phyloP scores from a whole-genome alignment of 2,888 invertebrate species.

The Plebejus argus region DNA sequence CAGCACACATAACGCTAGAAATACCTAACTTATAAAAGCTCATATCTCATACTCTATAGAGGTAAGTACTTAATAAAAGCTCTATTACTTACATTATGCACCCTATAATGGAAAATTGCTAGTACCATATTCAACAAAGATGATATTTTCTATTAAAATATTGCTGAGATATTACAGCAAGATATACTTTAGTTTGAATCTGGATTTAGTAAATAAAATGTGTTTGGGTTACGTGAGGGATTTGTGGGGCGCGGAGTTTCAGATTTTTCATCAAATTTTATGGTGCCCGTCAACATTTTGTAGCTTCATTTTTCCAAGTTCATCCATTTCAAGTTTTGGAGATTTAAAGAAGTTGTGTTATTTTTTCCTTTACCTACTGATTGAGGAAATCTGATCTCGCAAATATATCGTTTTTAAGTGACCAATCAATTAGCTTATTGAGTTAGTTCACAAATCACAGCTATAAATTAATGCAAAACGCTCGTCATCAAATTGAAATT shows the following conservation, averaged over 20 bases:
- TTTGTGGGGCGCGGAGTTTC: neutral
- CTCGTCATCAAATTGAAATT: too few species aligned
- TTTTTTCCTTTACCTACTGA: too few species aligned
- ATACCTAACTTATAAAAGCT: neutral
- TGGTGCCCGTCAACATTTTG: neutral
- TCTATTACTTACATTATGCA: neutral
- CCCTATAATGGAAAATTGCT: neutral
- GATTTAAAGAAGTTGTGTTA: neutral
- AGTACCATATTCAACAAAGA: neutral
- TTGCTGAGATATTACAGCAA: neutral
- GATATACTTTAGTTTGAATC: neutral
- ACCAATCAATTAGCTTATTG: too few species aligned
- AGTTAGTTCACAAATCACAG: too few species aligned
- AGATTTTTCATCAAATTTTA: slow-evolving; percentile 9
- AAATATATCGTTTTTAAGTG: too few species aligned
- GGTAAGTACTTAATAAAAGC: neutral
- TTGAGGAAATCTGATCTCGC: too few species aligned
- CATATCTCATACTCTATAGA: neutral
- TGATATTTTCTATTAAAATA: slow-evolving; percentile 4
- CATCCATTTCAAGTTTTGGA: neutral
- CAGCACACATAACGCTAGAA: neutral
- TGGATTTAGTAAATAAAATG: slow-evolving; percentile 14
- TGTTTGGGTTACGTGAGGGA: slow-evolving; percentile 17
- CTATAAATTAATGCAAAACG: too few species aligned
- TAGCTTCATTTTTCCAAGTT: neutral